Conservation (phyloP, 2,113 vertebrate species). For the Oreocharis arfaki region DNA sequence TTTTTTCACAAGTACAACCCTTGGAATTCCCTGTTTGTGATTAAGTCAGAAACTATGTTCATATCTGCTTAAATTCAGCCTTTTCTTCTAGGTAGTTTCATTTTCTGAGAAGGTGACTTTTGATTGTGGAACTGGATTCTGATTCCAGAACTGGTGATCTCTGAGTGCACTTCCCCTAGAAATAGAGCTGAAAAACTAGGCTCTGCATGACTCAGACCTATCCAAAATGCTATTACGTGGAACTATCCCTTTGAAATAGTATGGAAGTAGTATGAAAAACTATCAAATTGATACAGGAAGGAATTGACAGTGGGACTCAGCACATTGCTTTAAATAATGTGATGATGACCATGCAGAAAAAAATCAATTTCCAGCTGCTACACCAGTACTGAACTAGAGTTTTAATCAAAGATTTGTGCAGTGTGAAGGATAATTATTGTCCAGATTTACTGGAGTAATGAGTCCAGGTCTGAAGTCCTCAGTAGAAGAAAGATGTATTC, state of each 20-base stretch:
- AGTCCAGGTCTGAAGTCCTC: neutral
- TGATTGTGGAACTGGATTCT: neutral
- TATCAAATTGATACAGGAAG: neutral
- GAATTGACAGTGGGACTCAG: neutral
- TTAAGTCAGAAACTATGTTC: neutral
- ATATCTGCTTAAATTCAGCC: neutral
- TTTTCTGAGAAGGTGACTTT: neutral
- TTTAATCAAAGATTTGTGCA: neutral
- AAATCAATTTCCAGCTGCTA: neutral
- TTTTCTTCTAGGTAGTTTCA: neutral
- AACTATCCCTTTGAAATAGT: neutral
- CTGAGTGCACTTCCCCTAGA: neutral
- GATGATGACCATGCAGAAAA: neutral
- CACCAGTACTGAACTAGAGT: neutral
- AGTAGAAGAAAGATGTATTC: neutral
- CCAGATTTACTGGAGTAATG: neutral
- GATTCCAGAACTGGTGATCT: neutral
- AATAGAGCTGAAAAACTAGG: neutral
- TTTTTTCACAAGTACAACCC: rapidly evolving
- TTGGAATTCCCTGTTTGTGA: neutral
- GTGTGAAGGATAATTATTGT: neutral
- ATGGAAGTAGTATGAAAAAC: neutral
- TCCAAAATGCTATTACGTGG: neutral
- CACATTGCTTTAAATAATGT: neutral
- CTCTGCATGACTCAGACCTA: neutral